Evolutionary conservation across 2,888 invertebrate genomes (phyloP).

Genomic region (Sinelater perroti): DNA sequence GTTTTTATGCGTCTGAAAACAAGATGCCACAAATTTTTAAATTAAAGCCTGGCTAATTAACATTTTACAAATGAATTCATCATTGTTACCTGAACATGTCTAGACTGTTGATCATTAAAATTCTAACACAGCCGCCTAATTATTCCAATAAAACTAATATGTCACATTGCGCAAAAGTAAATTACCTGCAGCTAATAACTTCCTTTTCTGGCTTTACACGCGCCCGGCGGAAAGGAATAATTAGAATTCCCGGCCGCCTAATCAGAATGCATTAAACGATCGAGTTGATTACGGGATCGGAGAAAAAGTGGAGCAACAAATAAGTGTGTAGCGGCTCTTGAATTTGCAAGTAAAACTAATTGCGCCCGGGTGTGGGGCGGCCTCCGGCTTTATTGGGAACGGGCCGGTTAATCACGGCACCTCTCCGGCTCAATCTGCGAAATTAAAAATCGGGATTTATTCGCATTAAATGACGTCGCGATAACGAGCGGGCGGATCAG

Average conservation of each 20-base stretch:
- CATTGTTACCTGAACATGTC: no score
- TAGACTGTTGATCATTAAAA: no score
- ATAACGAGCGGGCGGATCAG: conserved; percentile 29
- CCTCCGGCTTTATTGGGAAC: conserved; percentile 24
- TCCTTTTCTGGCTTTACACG: no score
- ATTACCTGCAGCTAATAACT: no score
- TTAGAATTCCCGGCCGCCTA: conserved; percentile 1
- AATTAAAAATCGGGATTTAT: conserved; percentile 35
- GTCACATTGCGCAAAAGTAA: no score
- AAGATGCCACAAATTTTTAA: no score
- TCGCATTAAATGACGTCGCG: conserved; percentile 25
- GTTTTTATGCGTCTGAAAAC: no score
- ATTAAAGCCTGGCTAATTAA: no score
- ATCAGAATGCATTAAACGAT: conserved; percentile 8
- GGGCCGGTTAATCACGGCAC: conserved; percentile 30
- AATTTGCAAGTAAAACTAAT: conserved; percentile 34
- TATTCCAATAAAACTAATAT: no score
- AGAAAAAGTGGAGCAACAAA: conserved; percentile 20
- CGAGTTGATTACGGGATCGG: conserved; percentile 12
- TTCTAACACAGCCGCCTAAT: no score
- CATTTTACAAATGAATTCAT: no score
- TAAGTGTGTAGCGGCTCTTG: conserved; percentile 22
- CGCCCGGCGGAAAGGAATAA: no score
- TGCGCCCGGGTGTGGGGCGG: conserved; percentile 21
- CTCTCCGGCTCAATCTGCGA: conserved; percentile 31